These are phyloP conservation scores for Hipposideros armiger DNA, from an alignment of 2,113 vertebrate species.

Conservation along the genomic window DNA sequence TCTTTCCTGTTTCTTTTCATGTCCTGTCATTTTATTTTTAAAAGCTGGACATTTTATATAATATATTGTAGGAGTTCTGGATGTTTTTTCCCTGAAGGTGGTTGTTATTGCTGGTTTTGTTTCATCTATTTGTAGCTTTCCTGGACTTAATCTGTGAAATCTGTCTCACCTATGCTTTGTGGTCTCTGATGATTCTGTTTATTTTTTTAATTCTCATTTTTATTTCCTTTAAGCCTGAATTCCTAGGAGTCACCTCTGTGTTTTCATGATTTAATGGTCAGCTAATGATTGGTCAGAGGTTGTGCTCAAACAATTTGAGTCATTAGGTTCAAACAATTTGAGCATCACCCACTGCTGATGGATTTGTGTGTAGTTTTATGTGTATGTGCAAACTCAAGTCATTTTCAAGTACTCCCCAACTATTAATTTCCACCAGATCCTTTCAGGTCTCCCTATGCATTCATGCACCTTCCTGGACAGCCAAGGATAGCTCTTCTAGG, in stretches of 20 bases:
- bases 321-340: neutral
- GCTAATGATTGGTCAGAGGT: neutral
- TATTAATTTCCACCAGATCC: neutral
- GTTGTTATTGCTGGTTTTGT: neutral
- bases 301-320: neutral
- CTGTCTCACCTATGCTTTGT: neutral
- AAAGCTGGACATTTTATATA: neutral
- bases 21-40: neutral
- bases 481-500: neutral
- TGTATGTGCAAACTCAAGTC: neutral
- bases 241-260: neutral
- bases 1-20: neutral
- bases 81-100: neutral
- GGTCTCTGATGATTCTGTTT: neutral
- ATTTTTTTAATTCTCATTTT: constrained; percentile 7
- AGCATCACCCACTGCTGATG: neutral
- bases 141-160: neutral
- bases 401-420: neutral
- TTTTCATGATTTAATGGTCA: constrained; percentile 10
- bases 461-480: neutral
- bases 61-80: neutral
- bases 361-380: neutral
- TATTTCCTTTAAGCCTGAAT: neutral
- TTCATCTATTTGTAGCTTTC: neutral
- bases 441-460: neutral